phyloP scores from a whole-genome alignment of 1,140 invertebrate species.

The Reticulitermes speratus region DNA sequence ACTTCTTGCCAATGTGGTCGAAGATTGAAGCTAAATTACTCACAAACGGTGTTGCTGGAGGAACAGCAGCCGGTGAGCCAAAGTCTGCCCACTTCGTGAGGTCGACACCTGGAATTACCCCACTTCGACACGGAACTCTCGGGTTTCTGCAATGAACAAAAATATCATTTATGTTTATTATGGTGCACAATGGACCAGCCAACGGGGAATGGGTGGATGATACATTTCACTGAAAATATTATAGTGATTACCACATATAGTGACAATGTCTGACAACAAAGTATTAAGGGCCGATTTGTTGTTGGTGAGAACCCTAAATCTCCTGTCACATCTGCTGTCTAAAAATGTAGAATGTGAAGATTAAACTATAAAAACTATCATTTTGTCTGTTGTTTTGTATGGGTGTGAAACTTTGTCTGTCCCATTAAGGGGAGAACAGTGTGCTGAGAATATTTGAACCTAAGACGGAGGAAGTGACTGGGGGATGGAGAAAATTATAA shows the following conservation, averaged over 20 bases:
- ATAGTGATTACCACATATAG: not conserved
- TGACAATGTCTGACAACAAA: not conserved
- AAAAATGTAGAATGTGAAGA: too few relatives aligned
- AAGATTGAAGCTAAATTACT: slow-evolving; percentile 27
- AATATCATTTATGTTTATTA: slow-evolving; percentile 35
- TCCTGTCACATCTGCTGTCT: too few relatives aligned
- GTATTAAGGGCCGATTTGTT: not conserved
- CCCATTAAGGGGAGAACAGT: too few relatives aligned
- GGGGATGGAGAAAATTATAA: too few relatives aligned
- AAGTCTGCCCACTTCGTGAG: slow-evolving; percentile 82
- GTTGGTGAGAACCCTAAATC: not conserved
- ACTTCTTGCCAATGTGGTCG: slow-evolving; percentile 30
- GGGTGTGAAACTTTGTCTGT: not conserved
- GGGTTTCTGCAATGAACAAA: slow-evolving; percentile 69
- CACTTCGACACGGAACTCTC: slow-evolving; percentile 83
- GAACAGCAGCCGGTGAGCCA: slow-evolving; percentile 3
- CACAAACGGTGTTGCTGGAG: slow-evolving; percentile 21
- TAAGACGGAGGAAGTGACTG: too few relatives aligned
- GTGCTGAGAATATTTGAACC: too few relatives aligned
- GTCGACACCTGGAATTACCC: slow-evolving; percentile 80
- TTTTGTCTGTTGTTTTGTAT: too few relatives aligned
- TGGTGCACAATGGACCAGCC: slow-evolving; percentile 22
- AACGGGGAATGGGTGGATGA: not conserved
- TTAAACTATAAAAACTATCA: too few relatives aligned
- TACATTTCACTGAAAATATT: not conserved